A percentile compares a stretch with the other conserved stretches of the same genome.
These are phyloP conservation scores for Ceramica pisi DNA, from an alignment of 2,888 invertebrate genomes.

Conservation along the genomic window DNA sequence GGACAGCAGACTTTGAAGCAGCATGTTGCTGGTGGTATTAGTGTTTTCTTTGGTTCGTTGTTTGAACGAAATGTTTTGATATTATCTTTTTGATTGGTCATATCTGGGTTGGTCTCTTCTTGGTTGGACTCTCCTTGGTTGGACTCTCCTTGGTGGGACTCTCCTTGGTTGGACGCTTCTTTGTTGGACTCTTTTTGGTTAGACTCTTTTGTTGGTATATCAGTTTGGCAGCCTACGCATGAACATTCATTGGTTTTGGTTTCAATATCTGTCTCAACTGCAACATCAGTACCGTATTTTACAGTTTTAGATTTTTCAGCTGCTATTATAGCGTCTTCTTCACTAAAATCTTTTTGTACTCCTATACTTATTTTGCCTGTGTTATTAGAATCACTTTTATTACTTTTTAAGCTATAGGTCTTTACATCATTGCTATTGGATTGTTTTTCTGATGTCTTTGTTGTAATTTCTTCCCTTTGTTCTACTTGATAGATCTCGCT, in stretches of 20 bases:
- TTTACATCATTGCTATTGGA: slow-evolving; percentile 1
- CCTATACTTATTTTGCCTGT: slow-evolving; percentile 48
- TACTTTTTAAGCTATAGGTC: slow-evolving; percentile 5
- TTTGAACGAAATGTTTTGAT: not conserved
- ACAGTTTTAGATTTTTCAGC: not conserved
- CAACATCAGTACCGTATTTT: slow-evolving; percentile 18
- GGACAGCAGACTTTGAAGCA: slow-evolving; percentile 12
- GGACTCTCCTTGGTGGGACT: too few species aligned
- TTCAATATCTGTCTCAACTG: slow-evolving; percentile 30
- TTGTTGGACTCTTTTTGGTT: not conserved
- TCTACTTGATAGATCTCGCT: slow-evolving; percentile 30
- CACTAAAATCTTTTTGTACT: slow-evolving; percentile 61
- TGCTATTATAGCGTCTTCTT: slow-evolving; percentile 1
- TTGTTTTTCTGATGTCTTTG: not conserved
- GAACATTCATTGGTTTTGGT: not conserved
- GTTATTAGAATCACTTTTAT: slow-evolving; percentile 11
- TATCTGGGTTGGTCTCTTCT: slow-evolving; percentile 1
- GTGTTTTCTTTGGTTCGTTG: not conserved
- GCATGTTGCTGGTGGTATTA: slow-evolving; percentile 2
- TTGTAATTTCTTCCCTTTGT: not conserved
- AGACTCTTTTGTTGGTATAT: slow-evolving; percentile 4
- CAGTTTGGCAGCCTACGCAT: slow-evolving; percentile 45
- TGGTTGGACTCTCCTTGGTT: not conserved
- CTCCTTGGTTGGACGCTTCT: too few species aligned
- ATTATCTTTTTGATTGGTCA: slow-evolving; percentile 1